Evolutionary conservation across 1,140 invertebrate species (phyloP), one percentile per base, ranked within the genome.

Genomic region (Asobara japonica): DNA sequence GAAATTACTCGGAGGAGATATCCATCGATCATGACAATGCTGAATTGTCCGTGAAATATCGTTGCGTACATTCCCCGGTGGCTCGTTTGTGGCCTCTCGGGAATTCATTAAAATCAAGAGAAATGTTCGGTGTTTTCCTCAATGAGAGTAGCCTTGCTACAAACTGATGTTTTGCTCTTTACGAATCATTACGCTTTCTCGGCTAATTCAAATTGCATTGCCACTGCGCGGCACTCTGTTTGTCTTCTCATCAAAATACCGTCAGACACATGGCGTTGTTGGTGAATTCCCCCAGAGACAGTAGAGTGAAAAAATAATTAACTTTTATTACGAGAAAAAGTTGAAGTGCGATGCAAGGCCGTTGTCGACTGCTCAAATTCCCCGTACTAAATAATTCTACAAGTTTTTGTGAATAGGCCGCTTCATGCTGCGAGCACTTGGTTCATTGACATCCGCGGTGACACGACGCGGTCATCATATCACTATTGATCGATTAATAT

Each of bases 171-270:
- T 81, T 82, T 81, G 75, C 79, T 81, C 80, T 82, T 79, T 80
- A 82, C 74, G 76, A 85, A 86, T 86, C 84, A 86, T 87, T 86
- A 86, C 81, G 41, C 82, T 84, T 84, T 85, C 82, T 79, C 81
- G 79, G 77, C 80, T 86, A 86, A 87, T 87, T 87, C 83, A 87
- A 87, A 87, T 87, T 84, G 81, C 77, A 80, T 86, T 86, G 81
- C 83, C 82, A 78, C 16, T 65, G 75, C 71, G 74, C 75, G 76
- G 78, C 72, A 56, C 27, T 29, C 66, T 65, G 51, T 36, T 64
- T 65, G 72, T 78, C 74, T 78, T 71, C 85, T 86, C 85, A 86
- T 87, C 85, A 87, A 86, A 87, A 87, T 87, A 86, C 84, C 85
- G 80, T 76, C 78, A 80, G 69, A 77, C 81, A 76, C 77, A 78